Evolutionary conservation across 2,797 vertebrate genomes (phyloP), one percentile per base, ranked within the genome.

Genomic region (Syndactyla subalaris): DNA sequence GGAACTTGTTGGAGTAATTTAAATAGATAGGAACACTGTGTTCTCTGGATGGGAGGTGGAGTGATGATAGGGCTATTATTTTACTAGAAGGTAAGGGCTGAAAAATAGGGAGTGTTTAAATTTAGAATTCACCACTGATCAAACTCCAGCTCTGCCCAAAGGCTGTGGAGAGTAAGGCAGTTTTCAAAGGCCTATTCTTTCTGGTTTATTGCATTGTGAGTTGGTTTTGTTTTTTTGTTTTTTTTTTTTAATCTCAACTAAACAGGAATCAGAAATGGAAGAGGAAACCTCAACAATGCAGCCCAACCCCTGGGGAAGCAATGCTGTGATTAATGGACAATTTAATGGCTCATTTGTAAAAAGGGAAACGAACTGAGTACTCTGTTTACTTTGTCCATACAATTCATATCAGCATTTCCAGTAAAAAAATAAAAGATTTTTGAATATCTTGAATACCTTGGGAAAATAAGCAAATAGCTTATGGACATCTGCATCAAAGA

Each of bases 331-430:
- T 98, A 98, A 98, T 97, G 96, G 88, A 89, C 82, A 97, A 98
- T 97, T 98, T 98, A 98, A 97, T 97, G 98, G 97, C 96, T 98
- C 97, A 97, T 98, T 98, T 97, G 92, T 97, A 94, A 94, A 97
- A 97, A 97, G 88, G 95, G 95, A 98, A 98, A 97, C 91, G 93
- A 97, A 95, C 95, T 97, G 97, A 97, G 92, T 90, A 34, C 90
- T 97, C 89, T 96, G 96, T 98, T 98, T 98, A 94, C 91, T 97
- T 97, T 97, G 80, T 86, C 95, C 62, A 54, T 96, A 84, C 6
- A 49, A 96, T 97, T 97, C 94, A 82, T 97, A 98, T 97, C 95
- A 96, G 89, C 67, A 89, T 94, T 96, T 96, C 93, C 3, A 68
- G 48, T 12, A 12, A 10, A 43, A 80, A 41, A 83, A 39, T 12